Evolutionary conservation across 2,888 invertebrate species (phyloP), one percentile per base, ranked within the genome.

Genomic region (Hirtodrosophila histrioides): DNA sequence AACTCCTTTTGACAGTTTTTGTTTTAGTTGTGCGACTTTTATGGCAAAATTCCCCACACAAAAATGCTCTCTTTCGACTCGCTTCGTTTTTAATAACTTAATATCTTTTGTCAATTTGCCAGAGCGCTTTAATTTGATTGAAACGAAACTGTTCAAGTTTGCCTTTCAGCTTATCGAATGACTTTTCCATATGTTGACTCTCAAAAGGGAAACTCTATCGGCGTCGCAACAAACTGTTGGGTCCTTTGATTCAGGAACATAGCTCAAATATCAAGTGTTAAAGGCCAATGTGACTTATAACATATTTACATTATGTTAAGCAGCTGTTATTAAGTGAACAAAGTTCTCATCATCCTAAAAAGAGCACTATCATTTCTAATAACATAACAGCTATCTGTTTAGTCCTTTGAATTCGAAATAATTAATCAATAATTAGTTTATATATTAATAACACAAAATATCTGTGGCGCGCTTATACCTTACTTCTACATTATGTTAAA

Each of bases 31-130:
- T 65, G 53, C 54, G 73, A 74, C 73, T 74, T 73, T 74, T 69
- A 72, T 69, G 69, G 64, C 60, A 63, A 50, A 37, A 58, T 65
- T 48, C n/a, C 36, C 12, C 9, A 9, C 17, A 29, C 6, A 54
- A 46, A 64, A 56, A 39, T 43, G n/a, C n/a, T 27, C 56, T 31
- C 45, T 61, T 61, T 66, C 56, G 50, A 48, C 57, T 58, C 58
- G 58, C 69, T 23, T 51, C 41, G 65, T 70, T 85, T 84, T 82
- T 82, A 82, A 85, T 82, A 82, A 82, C 81, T 81, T 81, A 82
- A 82, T 82, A 85, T 81, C 76, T 74, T 81, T 76, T 78, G 85
- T 85, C 71, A 71, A 68, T 67, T 64, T 63, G 37, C 53, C 11
- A 46, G 62, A 57, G 53, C 50, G 71, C 76, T 78, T 81, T 85